Conservation (phyloP, 92 coral and sea anemone genomes). For the Zoanthus sociatus region DNA sequence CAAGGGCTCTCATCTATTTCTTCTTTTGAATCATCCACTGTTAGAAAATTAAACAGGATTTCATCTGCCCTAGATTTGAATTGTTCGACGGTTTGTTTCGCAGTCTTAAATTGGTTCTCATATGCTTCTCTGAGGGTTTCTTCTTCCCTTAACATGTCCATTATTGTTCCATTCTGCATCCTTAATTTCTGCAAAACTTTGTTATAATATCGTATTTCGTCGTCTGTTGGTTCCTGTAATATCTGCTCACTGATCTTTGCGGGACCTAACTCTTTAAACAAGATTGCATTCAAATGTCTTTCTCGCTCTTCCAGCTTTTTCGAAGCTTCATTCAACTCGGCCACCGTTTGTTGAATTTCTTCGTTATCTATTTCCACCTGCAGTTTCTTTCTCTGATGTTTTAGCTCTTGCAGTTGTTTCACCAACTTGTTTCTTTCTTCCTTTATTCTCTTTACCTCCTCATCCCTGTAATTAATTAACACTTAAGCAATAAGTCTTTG, state of each 20-base stretch:
- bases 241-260: slow-evolving; percentile 42
- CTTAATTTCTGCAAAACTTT: slow-evolving; percentile 57
- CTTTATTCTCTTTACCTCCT: slow-evolving; percentile 19
- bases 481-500: neutral
- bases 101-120: slow-evolving; percentile 54
- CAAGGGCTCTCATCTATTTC: neutral
- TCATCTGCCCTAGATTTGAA: slow-evolving; percentile 71
- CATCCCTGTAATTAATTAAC: neutral
- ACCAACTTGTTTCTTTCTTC: slow-evolving; percentile 49
- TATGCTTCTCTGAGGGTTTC: slow-evolving; percentile 59
- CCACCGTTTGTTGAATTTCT: slow-evolving; percentile 63
- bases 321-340: slow-evolving; percentile 51
- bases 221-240: slow-evolving; percentile 27
- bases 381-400: slow-evolving; percentile 58
- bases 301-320: slow-evolving; percentile 56
- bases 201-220: slow-evolving; percentile 49
- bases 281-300: slow-evolving; percentile 45
- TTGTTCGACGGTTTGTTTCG: slow-evolving; percentile 43
- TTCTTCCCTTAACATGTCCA: slow-evolving; percentile 67
- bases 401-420: slow-evolving; percentile 53
- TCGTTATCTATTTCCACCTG: slow-evolving; percentile 72
- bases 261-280: slow-evolving; percentile 50
- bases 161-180: slow-evolving; percentile 66
- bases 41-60: slow-evolving; percentile 42
- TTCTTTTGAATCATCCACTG: neutral